Percentiles rank a stretch among this genome's conserved stretches.
phyloP scores from a whole-genome alignment of 2,113 vertebrate species.

The Glareola pratincola region DNA sequence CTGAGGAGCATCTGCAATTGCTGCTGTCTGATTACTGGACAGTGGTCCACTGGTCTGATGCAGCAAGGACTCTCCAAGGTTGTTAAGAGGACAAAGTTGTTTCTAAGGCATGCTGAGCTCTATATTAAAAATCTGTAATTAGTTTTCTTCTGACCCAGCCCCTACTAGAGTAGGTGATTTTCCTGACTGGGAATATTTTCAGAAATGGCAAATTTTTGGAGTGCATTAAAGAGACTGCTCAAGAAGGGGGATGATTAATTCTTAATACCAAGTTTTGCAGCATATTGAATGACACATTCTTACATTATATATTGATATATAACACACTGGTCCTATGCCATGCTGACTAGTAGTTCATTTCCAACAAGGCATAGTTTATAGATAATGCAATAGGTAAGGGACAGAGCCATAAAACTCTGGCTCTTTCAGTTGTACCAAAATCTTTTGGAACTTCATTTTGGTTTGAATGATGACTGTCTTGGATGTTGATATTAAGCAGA shows the following conservation, averaged over 20 bases:
- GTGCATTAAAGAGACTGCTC: background rate
- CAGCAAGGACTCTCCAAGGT: background rate
- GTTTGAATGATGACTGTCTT: constrained; percentile 38
- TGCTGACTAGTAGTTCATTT: constrained; percentile 36
- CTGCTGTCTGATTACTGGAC: background rate
- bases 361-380: constrained; percentile 28
- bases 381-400: constrained; percentile 33
- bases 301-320: constrained; percentile 57
- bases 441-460: constrained; percentile 30
- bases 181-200: background rate
- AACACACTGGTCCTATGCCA: constrained; percentile 15
- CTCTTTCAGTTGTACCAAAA: constrained; percentile 24
- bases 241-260: constrained; percentile 36
- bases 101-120: background rate
- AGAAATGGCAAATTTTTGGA: background rate
- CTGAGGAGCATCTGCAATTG: background rate
- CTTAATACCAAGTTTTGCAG: constrained; percentile 30
- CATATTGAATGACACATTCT: constrained; percentile 44
- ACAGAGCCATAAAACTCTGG: constrained; percentile 31
- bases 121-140: background rate
- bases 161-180: background rate
- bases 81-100: background rate
- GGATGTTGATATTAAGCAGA: constrained; percentile 22
- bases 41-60: background rate
- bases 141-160: background rate